Percentiles rank a stretch among this genome's conserved stretches.
Evolutionary conservation across 2,888 invertebrate species (phyloP).

Genomic region (Stenurella melanura): DNA sequence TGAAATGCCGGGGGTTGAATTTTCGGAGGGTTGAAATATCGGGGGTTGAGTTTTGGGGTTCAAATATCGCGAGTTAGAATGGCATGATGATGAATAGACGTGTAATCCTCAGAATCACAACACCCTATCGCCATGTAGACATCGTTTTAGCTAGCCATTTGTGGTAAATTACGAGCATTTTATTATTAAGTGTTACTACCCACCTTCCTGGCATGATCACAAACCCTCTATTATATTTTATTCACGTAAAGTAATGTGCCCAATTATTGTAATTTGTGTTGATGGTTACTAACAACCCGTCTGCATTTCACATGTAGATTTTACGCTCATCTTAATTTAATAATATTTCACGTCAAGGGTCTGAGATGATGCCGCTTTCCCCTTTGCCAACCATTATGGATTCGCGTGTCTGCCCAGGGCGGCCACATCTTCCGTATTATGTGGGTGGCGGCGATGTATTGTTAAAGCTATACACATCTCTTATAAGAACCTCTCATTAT

Average conservation of each 20-base stretch:
- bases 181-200: too few relatives aligned
- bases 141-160: too few relatives aligned
- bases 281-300: slow-evolving; percentile 21
- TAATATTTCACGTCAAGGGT: slow-evolving; percentile 39
- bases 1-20: too few relatives aligned
- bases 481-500: slow-evolving; percentile 15
- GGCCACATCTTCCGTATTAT: slow-evolving; percentile 50
- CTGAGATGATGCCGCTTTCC: slow-evolving; percentile 5
- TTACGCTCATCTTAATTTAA: slow-evolving; percentile 40
- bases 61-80: too few relatives aligned
- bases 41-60: too few relatives aligned
- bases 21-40: too few relatives aligned
- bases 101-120: too few relatives aligned
- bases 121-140: too few relatives aligned
- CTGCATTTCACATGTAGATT: slow-evolving; percentile 21
- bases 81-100: too few relatives aligned
- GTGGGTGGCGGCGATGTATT: slow-evolving; percentile 49
- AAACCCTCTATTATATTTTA: too few relatives aligned
- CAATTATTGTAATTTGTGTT: slow-evolving; percentile 13
- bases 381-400: slow-evolving; percentile 35
- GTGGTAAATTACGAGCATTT: too few relatives aligned
- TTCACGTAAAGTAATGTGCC: neutral
- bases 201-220: too few relatives aligned
- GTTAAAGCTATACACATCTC: slow-evolving; percentile 32
- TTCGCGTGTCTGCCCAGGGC: slow-evolving; percentile 51